Evolutionary conservation across 2,888 invertebrate genomes (phyloP).

Genomic region (Luperina nickerlii): DNA sequence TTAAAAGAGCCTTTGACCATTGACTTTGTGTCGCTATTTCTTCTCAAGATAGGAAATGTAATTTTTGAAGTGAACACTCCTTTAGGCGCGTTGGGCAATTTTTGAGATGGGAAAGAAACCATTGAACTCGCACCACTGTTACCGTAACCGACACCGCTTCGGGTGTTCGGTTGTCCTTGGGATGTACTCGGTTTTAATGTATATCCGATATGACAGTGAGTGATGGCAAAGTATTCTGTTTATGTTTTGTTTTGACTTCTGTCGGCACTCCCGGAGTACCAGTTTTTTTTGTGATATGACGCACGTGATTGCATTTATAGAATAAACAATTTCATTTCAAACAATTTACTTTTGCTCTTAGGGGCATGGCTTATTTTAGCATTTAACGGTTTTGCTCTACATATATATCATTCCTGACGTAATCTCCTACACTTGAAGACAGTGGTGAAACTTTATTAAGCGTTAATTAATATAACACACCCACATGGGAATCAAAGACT

Average conservation of each 20-base stretch:
- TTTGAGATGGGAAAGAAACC: too few relatives aligned
- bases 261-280: too few relatives aligned
- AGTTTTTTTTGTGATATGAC: background rate
- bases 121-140: too few relatives aligned
- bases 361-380: background rate
- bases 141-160: too few relatives aligned
- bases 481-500: slow-evolving; percentile 19
- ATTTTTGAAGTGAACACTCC: too few relatives aligned
- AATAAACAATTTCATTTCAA: background rate
- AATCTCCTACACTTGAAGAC: slow-evolving; percentile 5
- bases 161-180: too few relatives aligned
- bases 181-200: too few relatives aligned
- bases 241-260: too few relatives aligned
- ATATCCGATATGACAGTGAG: too few relatives aligned
- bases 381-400: background rate
- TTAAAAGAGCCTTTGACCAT: background rate
- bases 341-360: background rate
- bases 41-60: background rate
- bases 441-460: slow-evolving; percentile 24
- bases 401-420: background rate
- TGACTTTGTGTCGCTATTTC: background rate
- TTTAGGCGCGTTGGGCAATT: too few relatives aligned
- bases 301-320: background rate
- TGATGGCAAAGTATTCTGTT: too few relatives aligned
- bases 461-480: slow-evolving; percentile 4